Conservation (phyloP, 2,888 invertebrate species). For the Pandemis corylana region DNA sequence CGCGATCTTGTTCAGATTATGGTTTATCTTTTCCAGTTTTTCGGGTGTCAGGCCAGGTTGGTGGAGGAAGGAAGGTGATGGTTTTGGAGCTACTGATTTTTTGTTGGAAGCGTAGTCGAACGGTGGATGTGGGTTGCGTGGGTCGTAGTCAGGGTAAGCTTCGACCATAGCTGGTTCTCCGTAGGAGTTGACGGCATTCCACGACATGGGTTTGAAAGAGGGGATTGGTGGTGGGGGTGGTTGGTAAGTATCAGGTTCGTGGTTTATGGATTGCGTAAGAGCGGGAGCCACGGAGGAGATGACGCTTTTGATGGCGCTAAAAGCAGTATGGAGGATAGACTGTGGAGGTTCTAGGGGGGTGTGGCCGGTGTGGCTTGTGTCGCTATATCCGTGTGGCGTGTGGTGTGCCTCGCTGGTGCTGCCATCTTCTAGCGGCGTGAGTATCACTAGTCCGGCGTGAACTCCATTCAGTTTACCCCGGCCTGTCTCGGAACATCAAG, state of each 20-base stretch:
- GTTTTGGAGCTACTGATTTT: conserved; percentile 54
- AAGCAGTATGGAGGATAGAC: conserved; percentile 72
- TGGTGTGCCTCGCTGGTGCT: conserved; percentile 62
- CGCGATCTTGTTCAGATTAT: conserved; percentile 70
- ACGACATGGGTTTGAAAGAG: conserved; percentile 69
- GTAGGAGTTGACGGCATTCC: conserved; percentile 77
- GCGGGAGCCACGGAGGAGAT: conserved; percentile 58
- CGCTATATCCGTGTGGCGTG: conserved; percentile 51
- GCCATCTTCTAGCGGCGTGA: conserved; percentile 73
- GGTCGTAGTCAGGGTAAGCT: conserved; percentile 67
- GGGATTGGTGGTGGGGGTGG: conserved; percentile 68
- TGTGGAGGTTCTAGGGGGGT: conserved; percentile 73
- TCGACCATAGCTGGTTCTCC: conserved; percentile 74
- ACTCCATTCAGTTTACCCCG: conserved; percentile 77
- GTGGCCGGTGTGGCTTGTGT: conserved; percentile 61
- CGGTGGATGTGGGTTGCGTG: conserved; percentile 60
- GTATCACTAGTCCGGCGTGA: conserved; percentile 77
- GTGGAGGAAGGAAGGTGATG: conserved; percentile 48
- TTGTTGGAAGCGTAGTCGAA: conserved; percentile 68
- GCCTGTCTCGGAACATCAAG: conserved; percentile 77
- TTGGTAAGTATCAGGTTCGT: conserved; percentile 52
- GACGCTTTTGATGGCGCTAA: conserved; percentile 74
- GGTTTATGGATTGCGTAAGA: conserved; percentile 39
- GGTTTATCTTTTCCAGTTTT: conserved; percentile 75
- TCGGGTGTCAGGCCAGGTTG: conserved; percentile 65